phyloP scores from a whole-genome alignment of 2,113 vertebrate genomes.

The Gopherus flavomarginatus region DNA sequence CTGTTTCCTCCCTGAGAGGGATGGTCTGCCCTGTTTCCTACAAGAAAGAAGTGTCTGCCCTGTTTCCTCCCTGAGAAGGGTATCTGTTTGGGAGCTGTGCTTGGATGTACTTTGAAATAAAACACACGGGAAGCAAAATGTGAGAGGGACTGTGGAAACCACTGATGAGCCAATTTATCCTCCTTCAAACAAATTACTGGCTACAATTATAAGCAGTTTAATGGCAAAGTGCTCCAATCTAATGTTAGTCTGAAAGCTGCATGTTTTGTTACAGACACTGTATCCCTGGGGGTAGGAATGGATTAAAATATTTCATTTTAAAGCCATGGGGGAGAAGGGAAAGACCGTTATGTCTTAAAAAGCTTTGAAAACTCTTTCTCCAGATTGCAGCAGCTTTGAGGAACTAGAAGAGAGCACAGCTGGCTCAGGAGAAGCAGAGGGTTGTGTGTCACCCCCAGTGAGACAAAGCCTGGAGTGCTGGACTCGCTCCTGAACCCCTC shows the following conservation, averaged over 20 bases:
- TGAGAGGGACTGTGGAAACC: conserved; percentile 1
- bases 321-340: not conserved
- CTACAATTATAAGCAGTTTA: conserved; percentile 16
- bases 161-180: conserved; percentile 22
- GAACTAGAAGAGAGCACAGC: not conserved
- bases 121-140: not conserved
- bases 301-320: conserved; percentile 52
- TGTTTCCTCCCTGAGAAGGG: not conserved
- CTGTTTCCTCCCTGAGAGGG: not conserved
- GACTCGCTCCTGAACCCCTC: no score
- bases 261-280: conserved; percentile 18
- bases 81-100: not conserved
- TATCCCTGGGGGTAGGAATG: not conserved
- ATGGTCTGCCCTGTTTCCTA: not conserved
- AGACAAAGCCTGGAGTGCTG: no score
- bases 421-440: not conserved
- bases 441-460: not conserved
- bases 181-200: conserved; percentile 11
- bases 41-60: no score
- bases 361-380: conserved; percentile 2
- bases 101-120: conserved; percentile 3
- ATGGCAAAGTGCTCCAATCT: conserved; percentile 40
- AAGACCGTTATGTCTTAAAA: not conserved
- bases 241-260: not conserved
- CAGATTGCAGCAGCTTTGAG: not conserved